phyloP scores from a whole-genome alignment of 2,113 vertebrate species.

The Xiphophorus hellerii region DNA sequence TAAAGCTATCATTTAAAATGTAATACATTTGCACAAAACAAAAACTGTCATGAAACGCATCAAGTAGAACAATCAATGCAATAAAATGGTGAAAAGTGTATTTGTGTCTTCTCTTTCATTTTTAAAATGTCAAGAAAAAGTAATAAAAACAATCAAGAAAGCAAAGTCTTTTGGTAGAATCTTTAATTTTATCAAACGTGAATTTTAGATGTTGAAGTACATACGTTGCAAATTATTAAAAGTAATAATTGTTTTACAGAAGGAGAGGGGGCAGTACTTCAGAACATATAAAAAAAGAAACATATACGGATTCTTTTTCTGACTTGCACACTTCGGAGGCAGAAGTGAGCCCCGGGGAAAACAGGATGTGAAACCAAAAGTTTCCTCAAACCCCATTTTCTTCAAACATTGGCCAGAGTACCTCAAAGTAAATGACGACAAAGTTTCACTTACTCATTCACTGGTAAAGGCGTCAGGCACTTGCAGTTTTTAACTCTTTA shows the following conservation, averaged over 20 bases:
- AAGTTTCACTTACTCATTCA: neutral
- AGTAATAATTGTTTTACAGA: slow-evolving; percentile 39
- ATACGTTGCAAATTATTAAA: slow-evolving; percentile 30
- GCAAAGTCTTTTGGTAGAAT: slow-evolving; percentile 1
- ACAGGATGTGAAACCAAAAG: slow-evolving; percentile 30
- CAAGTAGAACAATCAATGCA: neutral
- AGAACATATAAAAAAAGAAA: neutral
- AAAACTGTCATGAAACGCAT: neutral
- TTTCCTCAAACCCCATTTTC: neutral
- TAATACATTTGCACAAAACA: neutral
- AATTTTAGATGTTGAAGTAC: slow-evolving; percentile 20
- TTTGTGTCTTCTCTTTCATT: neutral
- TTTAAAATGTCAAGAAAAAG: neutral
- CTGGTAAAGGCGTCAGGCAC: neutral
- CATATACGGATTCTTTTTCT: neutral
- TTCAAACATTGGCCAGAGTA: slow-evolving; percentile 4
- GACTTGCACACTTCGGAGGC: neutral
- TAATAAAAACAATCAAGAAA: neutral
- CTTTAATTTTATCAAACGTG: slow-evolving; percentile 38
- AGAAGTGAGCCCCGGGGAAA: slow-evolving; percentile 18
- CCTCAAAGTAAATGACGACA: neutral
- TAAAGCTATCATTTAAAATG: neutral
- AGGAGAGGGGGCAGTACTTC: neutral
- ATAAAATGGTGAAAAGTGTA: neutral
- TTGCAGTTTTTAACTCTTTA: neutral